Evolutionary conservation across 2,888 invertebrate genomes (phyloP), one percentile per base, ranked within the genome.

Genomic region (Xanthia togata): DNA sequence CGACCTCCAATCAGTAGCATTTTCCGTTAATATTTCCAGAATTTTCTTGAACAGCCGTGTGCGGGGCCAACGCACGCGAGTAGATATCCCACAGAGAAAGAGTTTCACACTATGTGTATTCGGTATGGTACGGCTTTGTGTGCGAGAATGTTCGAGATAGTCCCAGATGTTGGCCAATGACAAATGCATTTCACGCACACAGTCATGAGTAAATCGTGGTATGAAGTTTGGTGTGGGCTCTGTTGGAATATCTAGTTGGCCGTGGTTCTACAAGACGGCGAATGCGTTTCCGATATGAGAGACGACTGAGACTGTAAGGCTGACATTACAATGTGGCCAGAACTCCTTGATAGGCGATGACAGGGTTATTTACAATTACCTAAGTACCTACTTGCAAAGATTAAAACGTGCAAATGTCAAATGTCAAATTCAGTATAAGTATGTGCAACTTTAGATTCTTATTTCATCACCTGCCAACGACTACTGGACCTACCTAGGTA

Each of bases 21-120:
- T 85, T 78, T 78, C 81, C 84, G 74, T 78, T 83, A 47, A 72
- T 53, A 38, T 73, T 60, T 69, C 44, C 55, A 57, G 82, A 71
- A 79, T 84, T 77, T 81, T 85, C 84, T 85, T 68, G 85, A 74
- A 84, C 64, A 57, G 4, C 11, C 31, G n/a, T 26, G n/a, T 41
- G 31, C 2, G 60, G 2, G 44, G 55, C 20, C 65, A 17, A 6
- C 2, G 44, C 35, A 44, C 47, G 23, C 23, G 78, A 59, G 35
- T 59, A 64, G 17, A 53, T 41, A 70, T 26, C 23, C 9, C 8
- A 78, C 57, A 78, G 78, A 78, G 44, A 44, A 57, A 6, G 12
- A 64, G 14, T 20, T 20, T 44, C 26, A 11, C 2, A 50, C 5
- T 64, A 35, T 23, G 17, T 31, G n/a, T n/a, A 20, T 20, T 20